A percentile compares a stretch with the other conserved stretches of the same genome.
Conservation (phyloP, 2,797 vertebrate genomes). For the Semotilus atromaculatus region DNA sequence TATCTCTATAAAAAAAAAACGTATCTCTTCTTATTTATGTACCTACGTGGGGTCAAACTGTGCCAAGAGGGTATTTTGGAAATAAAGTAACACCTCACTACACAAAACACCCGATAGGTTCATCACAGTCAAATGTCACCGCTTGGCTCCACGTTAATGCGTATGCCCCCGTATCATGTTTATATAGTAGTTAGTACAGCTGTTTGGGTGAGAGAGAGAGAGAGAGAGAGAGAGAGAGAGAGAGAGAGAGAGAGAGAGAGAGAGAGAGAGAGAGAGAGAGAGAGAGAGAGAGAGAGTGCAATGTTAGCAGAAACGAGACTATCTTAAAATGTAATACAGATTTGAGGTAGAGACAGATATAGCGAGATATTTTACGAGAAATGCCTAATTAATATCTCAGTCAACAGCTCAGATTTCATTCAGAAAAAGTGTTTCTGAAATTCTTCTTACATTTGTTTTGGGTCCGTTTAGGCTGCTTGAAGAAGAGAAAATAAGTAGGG, state of each 20-base stretch:
- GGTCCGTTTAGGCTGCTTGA: background rate
- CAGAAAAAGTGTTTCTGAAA: background rate
- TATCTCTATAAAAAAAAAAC: background rate
- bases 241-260: too few species aligned
- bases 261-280: constrained; percentile 38
- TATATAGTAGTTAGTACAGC: constrained; percentile 71
- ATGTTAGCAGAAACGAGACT: constrained; percentile 19
- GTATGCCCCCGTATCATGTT: constrained; percentile 63
- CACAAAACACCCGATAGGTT: constrained; percentile 38
- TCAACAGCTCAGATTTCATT: background rate
- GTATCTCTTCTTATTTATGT: background rate
- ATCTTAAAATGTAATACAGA: background rate
- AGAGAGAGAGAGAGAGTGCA: background rate
- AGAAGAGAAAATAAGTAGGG: background rate
- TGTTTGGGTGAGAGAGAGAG: constrained; percentile 61
- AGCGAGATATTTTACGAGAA: background rate
- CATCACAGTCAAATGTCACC: constrained; percentile 51
- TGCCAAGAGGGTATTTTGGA: constrained; percentile 9
- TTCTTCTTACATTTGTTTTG: background rate
- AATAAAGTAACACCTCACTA: constrained; percentile 12
- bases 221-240: constrained; percentile 38
- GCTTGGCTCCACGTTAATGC: constrained; percentile 30
- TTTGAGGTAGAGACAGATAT: background rate
- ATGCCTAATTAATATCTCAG: background rate
- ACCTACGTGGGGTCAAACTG: background rate